Base-by-base conservation (phyloP, 1,140 invertebrate genomes). In the Panulirus ornatus region DNA sequence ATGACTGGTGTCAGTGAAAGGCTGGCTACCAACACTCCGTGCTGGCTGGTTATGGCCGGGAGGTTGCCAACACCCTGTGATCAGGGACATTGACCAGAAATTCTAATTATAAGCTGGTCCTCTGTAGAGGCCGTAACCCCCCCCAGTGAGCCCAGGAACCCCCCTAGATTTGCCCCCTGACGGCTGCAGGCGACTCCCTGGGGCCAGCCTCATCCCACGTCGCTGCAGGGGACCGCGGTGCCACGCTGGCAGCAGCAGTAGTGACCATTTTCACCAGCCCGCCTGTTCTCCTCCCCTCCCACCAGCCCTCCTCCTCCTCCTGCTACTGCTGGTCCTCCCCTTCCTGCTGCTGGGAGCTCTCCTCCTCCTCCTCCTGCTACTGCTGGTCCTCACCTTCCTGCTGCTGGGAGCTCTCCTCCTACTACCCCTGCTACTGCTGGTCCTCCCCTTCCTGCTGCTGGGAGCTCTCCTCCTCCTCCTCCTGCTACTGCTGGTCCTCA, bases 191-290 rank as follows among this genome's bases (percentile, higher is more conserved):
- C 78, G 78, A 58, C 78, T 58, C 78, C 78, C 78, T 38, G 78
- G 78, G 78, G 78, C 30, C 51, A 34, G 47, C 78, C 51, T 81
- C 78, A 81, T 81, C 78, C 78, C 78, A 36, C 27, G 47, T 81
- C 78, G 1, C 78, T 58, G 51, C 78, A 54, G 78, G 78, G 30
- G 47, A 27, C 78, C 47, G 27, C 51, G 78, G 78, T 81, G 78
- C 78, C 78, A 81, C 47, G 78, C 78, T 58, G 78, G 78, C 78
- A 81, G 78, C 58, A 81, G 78, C 78, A 58, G 47, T 81, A 58
- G 47, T 81, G 78, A 81, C 78, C 78, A 81, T 81, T 81, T 81
- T 81, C 78, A 81, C 78, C 78, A 81, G 47, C 58, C n/a, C 11
- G 3, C n/a, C 58, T 81, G 27, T 42, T 76, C 73, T 42, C 73